A percentile compares a stretch with the other conserved stretches of the same genome.
phyloP scores from a whole-genome alignment of 1,140 invertebrate genomes.

The Bicyclus anynana region DNA sequence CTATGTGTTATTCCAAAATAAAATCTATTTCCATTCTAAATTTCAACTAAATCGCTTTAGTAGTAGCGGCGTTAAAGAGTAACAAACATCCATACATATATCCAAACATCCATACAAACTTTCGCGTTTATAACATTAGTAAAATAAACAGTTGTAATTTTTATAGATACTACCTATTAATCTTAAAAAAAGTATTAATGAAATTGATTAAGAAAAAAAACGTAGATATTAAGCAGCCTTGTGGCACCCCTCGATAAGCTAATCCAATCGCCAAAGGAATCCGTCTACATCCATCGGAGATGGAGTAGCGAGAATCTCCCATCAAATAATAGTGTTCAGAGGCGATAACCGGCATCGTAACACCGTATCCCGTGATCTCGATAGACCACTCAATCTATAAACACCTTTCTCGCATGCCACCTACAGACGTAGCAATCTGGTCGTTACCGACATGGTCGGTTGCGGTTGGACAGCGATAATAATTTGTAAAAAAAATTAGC shows the following conservation, averaged over 20 bases:
- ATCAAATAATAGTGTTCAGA: constrained; percentile 39
- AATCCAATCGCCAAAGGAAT: constrained; percentile 44
- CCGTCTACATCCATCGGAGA: constrained; percentile 35
- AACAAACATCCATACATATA: too few species aligned
- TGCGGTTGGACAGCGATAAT: neutral
- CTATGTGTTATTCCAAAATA: too few species aligned
- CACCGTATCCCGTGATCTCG: constrained; percentile 21
- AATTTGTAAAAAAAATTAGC: too few species aligned
- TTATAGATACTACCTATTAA: too few species aligned
- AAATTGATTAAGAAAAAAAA: too few species aligned
- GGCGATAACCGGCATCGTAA: constrained; percentile 24
- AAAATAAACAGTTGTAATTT: too few species aligned
- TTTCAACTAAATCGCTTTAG: too few species aligned
- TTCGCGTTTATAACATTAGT: too few species aligned
- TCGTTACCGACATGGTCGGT: neutral
- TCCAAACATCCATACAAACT: too few species aligned
- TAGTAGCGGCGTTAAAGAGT: too few species aligned
- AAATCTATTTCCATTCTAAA: too few species aligned
- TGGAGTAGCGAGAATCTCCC: constrained; percentile 40
- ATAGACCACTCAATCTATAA: constrained; percentile 18
- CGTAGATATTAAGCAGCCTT: neutral
- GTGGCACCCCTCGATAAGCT: constrained; percentile 32
- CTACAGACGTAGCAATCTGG: neutral
- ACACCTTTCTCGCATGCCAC: neutral
- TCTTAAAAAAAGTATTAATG: too few species aligned